Conservation (phyloP, 2,113 vertebrate species). For the Ifrita kowaldi region DNA sequence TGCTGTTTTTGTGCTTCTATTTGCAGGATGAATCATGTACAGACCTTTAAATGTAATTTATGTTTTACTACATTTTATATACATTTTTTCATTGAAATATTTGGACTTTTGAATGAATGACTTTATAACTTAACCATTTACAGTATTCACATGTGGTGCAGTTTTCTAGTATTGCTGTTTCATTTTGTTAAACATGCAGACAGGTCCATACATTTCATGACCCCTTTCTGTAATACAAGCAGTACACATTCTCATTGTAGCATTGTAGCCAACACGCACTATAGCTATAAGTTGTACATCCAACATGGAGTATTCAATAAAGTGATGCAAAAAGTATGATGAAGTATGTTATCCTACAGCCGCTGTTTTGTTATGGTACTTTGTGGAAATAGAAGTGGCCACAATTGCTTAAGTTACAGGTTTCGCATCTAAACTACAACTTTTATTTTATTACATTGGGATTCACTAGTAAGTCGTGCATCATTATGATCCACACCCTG, state of each 20-base stretch:
- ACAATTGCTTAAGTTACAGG: not conserved
- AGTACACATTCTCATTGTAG: conserved; percentile 9
- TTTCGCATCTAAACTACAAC: not conserved
- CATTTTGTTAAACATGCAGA: conserved; percentile 30
- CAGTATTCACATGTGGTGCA: conserved; percentile 39
- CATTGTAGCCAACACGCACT: conserved; percentile 26
- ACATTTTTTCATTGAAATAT: conserved; percentile 59
- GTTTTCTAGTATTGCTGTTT: conserved; percentile 50
- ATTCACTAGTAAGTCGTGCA: not conserved
- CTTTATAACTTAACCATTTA: conserved; percentile 76
- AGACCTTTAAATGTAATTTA: conserved; percentile 87
- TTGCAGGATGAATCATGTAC: conserved; percentile 74
- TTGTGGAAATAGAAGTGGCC: not conserved
- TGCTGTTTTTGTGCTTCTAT: conserved; percentile 57
- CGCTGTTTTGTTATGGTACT: not conserved
- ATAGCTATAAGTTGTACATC: conserved; percentile 61
- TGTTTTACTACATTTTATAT: conserved; percentile 76
- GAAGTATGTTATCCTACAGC: not conserved
- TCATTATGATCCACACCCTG: conserved; percentile 14
- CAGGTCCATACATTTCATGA: conserved; percentile 73
- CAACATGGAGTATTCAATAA: conserved; percentile 73
- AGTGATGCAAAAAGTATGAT: conserved; percentile 55
- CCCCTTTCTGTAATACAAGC: conserved; percentile 8
- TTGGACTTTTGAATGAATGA: conserved; percentile 61
- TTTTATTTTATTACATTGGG: not conserved